Percentiles rank a stretch among this genome's conserved stretches.
Evolutionary conservation across 2,888 invertebrate species (phyloP).

Genomic region (Nephrotoma appendiculata): DNA sequence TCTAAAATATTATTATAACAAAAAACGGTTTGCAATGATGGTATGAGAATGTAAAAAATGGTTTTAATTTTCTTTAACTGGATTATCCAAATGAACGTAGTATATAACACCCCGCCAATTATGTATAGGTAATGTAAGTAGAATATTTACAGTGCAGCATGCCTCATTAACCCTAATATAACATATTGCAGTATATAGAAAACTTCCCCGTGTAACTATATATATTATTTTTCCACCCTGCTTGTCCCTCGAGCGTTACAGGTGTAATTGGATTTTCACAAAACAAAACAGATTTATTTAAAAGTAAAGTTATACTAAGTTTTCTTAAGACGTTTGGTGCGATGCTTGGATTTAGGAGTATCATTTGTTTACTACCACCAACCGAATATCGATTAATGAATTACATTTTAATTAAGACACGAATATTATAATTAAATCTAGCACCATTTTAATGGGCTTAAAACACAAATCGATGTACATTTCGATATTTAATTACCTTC

Average conservation of each 20-base stretch:
- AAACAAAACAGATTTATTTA: not conserved
- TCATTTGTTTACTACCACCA: not conserved
- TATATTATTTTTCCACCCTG: not conserved
- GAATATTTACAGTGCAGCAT: not conserved
- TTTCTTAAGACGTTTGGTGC: not conserved
- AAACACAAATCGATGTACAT: not conserved
- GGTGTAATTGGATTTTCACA: not conserved
- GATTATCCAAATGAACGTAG: not conserved
- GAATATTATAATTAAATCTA: not conserved
- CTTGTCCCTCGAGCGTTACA: not conserved
- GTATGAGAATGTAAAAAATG: not conserved
- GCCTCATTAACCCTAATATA: not conserved
- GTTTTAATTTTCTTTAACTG: not conserved
- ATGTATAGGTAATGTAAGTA: not conserved
- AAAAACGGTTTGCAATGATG: not conserved
- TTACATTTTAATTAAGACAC: not conserved
- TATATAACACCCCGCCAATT: not conserved
- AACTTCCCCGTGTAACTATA: not conserved
- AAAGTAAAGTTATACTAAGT: not conserved
- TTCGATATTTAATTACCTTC: not conserved
- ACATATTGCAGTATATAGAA: too few relatives aligned
- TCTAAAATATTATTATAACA: not conserved
- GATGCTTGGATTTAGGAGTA: not conserved
- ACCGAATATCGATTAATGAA: not conserved
- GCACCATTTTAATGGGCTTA: not conserved